Evolutionary conservation across 2,113 vertebrate genomes (phyloP).

Genomic region (Mola mola): DNA sequence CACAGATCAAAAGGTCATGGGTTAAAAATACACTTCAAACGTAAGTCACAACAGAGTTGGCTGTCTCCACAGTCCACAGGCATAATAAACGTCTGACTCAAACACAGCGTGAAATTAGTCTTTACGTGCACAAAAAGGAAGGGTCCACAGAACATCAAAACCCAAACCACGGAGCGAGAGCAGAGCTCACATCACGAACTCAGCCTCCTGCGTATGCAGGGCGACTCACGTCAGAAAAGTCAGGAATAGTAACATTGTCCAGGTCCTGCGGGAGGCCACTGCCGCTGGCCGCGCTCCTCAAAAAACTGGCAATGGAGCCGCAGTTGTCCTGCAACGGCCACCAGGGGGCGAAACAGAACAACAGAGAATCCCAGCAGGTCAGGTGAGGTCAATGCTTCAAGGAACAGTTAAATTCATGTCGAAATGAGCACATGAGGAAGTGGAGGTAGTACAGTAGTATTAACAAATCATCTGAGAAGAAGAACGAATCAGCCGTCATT

Average conservation of each 20-base stretch:
- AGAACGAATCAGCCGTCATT: too few relatives aligned
- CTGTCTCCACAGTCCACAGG: background rate
- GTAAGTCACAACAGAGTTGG: too few relatives aligned
- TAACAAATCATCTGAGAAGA: too few relatives aligned
- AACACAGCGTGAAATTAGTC: background rate
- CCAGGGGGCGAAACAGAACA: slow-evolving; percentile 55
- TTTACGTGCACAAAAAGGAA: slow-evolving; percentile 8
- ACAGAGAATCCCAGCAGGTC: slow-evolving; percentile 13
- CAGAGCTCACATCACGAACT: slow-evolving; percentile 11
- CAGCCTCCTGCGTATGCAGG: slow-evolving; percentile 10
- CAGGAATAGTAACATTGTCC: slow-evolving; percentile 77
- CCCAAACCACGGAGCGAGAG: slow-evolving; percentile 2
- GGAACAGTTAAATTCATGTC: too few relatives aligned
- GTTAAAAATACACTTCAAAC: background rate
- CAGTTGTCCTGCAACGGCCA: slow-evolving; percentile 72
- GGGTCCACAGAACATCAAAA: background rate
- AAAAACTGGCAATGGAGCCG: slow-evolving; percentile 75
- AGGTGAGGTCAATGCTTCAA: background rate
- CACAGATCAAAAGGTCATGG: background rate
- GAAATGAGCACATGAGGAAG: background rate
- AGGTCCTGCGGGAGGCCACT: slow-evolving; percentile 68
- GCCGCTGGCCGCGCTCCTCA: slow-evolving; percentile 64
- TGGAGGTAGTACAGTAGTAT: too few relatives aligned
- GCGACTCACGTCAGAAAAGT: slow-evolving; percentile 71
- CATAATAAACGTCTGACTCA: slow-evolving; percentile 12